These are phyloP conservation scores for Ommatoiulus sabulosus DNA, from an alignment of 2,888 invertebrate species.

Conservation along the genomic window DNA sequence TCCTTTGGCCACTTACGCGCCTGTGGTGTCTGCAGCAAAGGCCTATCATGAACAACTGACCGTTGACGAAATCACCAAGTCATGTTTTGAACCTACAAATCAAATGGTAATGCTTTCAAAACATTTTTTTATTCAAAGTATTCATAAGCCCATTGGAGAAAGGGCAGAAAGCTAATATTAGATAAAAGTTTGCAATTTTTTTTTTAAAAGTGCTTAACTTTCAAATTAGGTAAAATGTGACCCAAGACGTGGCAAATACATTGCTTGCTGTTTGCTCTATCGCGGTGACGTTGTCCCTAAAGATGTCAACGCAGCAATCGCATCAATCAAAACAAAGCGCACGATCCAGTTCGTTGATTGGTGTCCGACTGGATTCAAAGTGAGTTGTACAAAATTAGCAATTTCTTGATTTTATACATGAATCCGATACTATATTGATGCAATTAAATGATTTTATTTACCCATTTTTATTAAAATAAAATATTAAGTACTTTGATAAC, in stretches of 20 bases:
- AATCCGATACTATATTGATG: too few relatives aligned
- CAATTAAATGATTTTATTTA: too few relatives aligned
- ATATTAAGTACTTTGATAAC: too few relatives aligned
- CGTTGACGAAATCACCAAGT: conserved; percentile 93
- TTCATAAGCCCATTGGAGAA: too few relatives aligned
- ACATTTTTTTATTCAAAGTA: too few relatives aligned
- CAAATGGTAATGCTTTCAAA: conserved; percentile 74
- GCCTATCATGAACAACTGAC: conserved; percentile 93
- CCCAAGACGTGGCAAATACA: conserved; percentile 80
- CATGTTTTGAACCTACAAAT: conserved; percentile 85
- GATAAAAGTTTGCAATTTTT: too few relatives aligned
- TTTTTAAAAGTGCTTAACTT: too few relatives aligned
- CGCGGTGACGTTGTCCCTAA: conserved; percentile 94
- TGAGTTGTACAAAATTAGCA: not conserved
- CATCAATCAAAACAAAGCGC: conserved; percentile 92
- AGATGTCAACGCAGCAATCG: conserved; percentile 95
- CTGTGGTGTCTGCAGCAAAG: conserved; percentile 93
- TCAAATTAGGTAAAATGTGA: conserved; percentile 77
- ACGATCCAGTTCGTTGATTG: conserved; percentile 87
- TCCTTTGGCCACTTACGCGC: conserved; percentile 80
- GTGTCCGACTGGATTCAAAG: conserved; percentile 92
- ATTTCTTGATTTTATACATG: too few relatives aligned
- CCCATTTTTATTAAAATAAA: too few relatives aligned
- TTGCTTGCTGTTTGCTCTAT: conserved; percentile 97
- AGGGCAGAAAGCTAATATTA: too few relatives aligned